These are phyloP conservation scores for Dromius quadrimaculatus DNA, from an alignment of 2,888 invertebrate genomes.

Conservation along the genomic window DNA sequence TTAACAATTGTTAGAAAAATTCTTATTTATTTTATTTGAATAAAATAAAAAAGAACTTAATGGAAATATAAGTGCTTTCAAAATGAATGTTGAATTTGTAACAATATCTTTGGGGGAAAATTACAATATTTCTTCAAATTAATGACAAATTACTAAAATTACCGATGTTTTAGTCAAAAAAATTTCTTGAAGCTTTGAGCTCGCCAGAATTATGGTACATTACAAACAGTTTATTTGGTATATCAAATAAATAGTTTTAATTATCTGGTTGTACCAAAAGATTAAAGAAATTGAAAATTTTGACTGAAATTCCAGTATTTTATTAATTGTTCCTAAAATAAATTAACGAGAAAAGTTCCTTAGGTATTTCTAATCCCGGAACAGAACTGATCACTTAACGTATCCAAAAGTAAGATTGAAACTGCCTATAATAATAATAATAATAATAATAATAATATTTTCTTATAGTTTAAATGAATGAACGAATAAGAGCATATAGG, in stretches of 20 bases:
- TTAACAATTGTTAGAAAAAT: conserved; percentile 15
- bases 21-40: conserved; percentile 12
- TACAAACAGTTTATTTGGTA: too few species aligned
- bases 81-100: conserved; percentile 20
- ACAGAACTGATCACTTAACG: conserved; percentile 17
- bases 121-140: too few species aligned
- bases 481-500: background rate
- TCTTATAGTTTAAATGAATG: conserved; percentile 4
- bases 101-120: conserved; percentile 22
- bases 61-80: conserved; percentile 9
- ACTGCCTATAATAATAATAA: conserved; percentile 16
- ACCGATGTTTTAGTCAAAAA: too few species aligned
- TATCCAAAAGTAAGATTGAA: conserved; percentile 4
- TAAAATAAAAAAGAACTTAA: conserved; percentile 30
- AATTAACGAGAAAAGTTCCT: conserved; percentile 14
- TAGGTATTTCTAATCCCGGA: conserved; percentile 16
- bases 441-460: background rate
- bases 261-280: too few species aligned
- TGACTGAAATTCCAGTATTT: conserved; percentile 9
- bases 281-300: too few species aligned
- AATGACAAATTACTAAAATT: too few species aligned
- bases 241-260: too few species aligned
- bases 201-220: too few species aligned
- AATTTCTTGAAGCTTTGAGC: too few species aligned
- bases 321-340: background rate